Conservation (phyloP, 2,113 vertebrate genomes). For the Rousettus leschenaultii region DNA sequence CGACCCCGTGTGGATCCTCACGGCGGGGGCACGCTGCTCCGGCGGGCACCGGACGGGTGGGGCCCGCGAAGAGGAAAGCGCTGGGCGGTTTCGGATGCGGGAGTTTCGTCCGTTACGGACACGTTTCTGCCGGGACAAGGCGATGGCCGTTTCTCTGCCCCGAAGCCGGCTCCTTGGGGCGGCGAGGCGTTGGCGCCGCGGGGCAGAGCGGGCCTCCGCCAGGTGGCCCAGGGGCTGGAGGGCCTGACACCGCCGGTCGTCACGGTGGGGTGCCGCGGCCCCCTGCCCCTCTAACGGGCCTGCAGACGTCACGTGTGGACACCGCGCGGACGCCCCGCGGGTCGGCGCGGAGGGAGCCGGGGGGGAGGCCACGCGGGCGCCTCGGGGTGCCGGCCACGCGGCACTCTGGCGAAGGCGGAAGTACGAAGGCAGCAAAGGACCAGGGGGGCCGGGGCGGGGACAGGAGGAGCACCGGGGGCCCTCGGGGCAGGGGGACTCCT, state of each 20-base stretch:
- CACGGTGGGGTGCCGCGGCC: no score
- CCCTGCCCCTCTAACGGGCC: no score
- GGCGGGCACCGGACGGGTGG: rapidly evolving
- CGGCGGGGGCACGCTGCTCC: background rate
- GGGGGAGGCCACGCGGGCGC: background rate
- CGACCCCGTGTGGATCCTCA: background rate
- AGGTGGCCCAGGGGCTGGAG: background rate
- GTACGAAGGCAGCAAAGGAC: background rate
- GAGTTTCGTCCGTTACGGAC: background rate
- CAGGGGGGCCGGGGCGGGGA: background rate
- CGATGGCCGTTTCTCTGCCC: background rate
- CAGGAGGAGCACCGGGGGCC: background rate
- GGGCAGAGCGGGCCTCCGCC: rapidly evolving
- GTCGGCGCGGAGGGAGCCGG: background rate
- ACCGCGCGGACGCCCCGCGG: no score
- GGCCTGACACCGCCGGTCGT: background rate
- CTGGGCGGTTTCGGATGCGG: background rate
- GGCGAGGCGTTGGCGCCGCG: no score
- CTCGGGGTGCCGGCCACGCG: background rate
- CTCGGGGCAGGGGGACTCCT: background rate
- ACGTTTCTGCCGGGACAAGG: no score
- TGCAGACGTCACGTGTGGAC: no score
- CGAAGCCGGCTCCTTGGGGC: background rate
- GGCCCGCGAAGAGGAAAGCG: background rate
- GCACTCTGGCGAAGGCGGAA: background rate